A percentile compares a stretch with the other conserved stretches of the same genome.
phyloP scores from a whole-genome alignment of 35 echinoderm and acorn worm species.

The Ophioderma brevispina region DNA sequence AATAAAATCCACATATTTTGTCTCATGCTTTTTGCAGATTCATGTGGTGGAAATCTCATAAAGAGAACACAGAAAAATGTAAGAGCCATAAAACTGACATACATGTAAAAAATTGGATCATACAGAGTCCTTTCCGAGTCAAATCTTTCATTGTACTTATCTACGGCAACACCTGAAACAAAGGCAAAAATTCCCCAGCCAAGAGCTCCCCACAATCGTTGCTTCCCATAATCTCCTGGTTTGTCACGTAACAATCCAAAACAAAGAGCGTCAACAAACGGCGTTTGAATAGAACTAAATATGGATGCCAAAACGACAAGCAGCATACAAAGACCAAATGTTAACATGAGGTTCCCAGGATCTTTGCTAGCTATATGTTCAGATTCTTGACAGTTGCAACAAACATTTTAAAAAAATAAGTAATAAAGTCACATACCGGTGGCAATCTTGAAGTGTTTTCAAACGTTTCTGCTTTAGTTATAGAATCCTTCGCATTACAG shows the following conservation, averaged over 20 bases:
- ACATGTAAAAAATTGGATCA: constrained; percentile 56
- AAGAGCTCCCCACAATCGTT: constrained; percentile 87
- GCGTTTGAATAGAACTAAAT: not conserved
- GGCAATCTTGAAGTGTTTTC: no score
- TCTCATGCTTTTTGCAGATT: constrained; percentile 15
- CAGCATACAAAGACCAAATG: not conserved
- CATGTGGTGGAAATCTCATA: constrained; percentile 36
- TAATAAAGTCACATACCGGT: no score
- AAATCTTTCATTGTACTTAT: constrained; percentile 9
- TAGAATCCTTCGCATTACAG: no score
- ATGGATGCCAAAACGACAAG: not conserved
- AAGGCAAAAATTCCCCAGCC: constrained; percentile 90
- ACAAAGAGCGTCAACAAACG: constrained; percentile 10
- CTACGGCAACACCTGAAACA: constrained; percentile 72
- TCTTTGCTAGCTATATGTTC: not conserved
- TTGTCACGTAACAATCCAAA: constrained; percentile 49
- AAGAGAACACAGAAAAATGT: not conserved
- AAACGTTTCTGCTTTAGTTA: no score
- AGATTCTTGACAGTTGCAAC: not conserved
- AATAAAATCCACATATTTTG: constrained; percentile 37
- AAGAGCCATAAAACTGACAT: constrained; percentile 12
- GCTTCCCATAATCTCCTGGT: constrained; percentile 78
- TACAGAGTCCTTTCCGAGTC: constrained; percentile 14
- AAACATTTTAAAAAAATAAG: no score
- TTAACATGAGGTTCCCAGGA: not conserved